Conservation (phyloP, 2,113 vertebrate species). For the Phrynocephalus versicolor region DNA sequence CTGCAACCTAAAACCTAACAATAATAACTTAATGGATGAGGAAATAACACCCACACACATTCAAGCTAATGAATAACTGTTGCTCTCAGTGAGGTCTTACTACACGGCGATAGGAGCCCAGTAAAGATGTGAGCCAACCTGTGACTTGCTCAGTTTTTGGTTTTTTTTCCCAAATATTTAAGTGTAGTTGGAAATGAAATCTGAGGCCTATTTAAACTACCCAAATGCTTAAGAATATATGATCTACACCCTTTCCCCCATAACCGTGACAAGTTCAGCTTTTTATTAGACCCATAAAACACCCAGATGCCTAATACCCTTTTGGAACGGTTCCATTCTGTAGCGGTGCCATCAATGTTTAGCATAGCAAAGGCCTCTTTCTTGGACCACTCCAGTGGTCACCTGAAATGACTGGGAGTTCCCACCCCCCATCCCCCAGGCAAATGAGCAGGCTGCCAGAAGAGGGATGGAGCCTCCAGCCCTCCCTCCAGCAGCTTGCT, state of each 20-base stretch:
- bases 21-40: slow-evolving; percentile 37
- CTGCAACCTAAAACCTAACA: slow-evolving; percentile 19
- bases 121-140: background rate
- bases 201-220: background rate
- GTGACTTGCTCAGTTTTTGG: background rate
- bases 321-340: background rate
- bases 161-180: background rate
- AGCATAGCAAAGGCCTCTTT: background rate
- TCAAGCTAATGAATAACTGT: slow-evolving; percentile 30
- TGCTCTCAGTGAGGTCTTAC: slow-evolving; percentile 8
- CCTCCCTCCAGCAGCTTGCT: background rate
- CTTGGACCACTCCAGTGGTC: background rate
- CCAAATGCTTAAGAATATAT: background rate
- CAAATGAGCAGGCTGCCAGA: background rate
- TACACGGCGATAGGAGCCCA: background rate
- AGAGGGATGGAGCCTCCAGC: background rate
- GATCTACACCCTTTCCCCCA: background rate
- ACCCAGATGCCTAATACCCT: background rate
- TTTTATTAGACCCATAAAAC: slow-evolving; percentile 9
- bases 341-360: background rate
- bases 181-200: background rate
- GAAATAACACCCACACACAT: slow-evolving; percentile 33
- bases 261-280: background rate
- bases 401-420: background rate
- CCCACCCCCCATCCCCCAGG: no score